A percentile compares a stretch with the other conserved stretches of the same genome.
These are phyloP conservation scores for Trachymyrmex cornetzi DNA, from an alignment of 1,140 invertebrate genomes.

Conservation along the genomic window DNA sequence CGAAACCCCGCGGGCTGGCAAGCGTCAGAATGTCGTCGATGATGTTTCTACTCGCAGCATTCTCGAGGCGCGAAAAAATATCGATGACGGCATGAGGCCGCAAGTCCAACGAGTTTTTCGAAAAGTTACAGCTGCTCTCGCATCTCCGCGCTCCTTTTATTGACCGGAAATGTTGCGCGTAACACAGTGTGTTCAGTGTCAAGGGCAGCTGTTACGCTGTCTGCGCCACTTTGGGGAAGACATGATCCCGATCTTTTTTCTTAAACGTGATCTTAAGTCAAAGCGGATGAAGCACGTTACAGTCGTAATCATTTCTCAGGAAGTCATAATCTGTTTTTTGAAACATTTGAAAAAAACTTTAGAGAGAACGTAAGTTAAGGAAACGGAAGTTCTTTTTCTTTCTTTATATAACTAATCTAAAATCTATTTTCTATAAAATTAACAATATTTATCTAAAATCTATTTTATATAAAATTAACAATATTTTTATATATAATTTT, in stretches of 20 bases:
- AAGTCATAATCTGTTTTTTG: constrained; percentile 65
- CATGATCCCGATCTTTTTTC: constrained; percentile 60
- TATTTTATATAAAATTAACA: not conserved
- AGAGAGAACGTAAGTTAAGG: not conserved
- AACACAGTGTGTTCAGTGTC: constrained; percentile 74
- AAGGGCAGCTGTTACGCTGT: constrained; percentile 73
- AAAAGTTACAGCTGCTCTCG: constrained; percentile 70
- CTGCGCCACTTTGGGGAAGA: constrained; percentile 20
- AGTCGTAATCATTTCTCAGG: constrained; percentile 65
- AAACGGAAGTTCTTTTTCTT: not conserved
- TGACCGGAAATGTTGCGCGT: constrained; percentile 71
- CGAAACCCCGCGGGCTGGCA: constrained; percentile 51
- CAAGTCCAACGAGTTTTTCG: constrained; percentile 41
- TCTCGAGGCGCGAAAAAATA: constrained; percentile 56
- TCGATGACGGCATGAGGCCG: constrained; percentile 43
- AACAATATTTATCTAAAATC: not conserved
- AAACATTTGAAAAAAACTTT: constrained; percentile 33
- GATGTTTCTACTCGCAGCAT: constrained; percentile 45
- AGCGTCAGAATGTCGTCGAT: constrained; percentile 64
- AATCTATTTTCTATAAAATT: not conserved
- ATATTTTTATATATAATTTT: constrained; percentile 1
- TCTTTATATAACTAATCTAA: not conserved
- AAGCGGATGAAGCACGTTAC: constrained; percentile 59
- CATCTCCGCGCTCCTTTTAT: constrained; percentile 59
- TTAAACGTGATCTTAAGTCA: not conserved